Percentiles rank a stretch among this genome's conserved stretches.
Evolutionary conservation across 2,797 vertebrate genomes (phyloP).

Genomic region (Platyrinchus mystaceus): DNA sequence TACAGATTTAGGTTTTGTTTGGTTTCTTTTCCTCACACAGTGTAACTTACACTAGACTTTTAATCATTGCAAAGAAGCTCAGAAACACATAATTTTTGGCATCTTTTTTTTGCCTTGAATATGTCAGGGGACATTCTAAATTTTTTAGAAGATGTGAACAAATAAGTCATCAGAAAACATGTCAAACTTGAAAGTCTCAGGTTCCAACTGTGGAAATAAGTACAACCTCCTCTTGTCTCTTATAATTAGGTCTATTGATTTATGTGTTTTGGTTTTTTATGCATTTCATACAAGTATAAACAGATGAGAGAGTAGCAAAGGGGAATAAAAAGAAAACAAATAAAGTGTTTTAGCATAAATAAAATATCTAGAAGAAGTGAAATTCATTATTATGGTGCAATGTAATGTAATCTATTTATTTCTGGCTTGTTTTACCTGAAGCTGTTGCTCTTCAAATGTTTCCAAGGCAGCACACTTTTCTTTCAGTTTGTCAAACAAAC

Average conservation of each 20-base stretch:
- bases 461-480: neutral
- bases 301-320: neutral
- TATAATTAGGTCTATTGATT: slow-evolving; percentile 25
- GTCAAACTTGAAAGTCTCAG: slow-evolving; percentile 22
- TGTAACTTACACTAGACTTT: neutral
- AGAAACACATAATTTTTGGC: neutral
- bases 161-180: slow-evolving; percentile 37
- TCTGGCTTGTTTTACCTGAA: neutral
- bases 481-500: neutral
- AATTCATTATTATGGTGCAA: neutral
- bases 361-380: neutral
- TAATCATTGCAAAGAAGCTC: neutral
- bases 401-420: neutral
- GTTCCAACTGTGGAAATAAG: neutral
- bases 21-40: neutral
- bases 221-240: neutral
- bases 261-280: neutral
- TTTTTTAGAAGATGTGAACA: slow-evolving; percentile 6
- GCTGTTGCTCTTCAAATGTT: neutral
- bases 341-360: neutral
- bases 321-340: neutral
- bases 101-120: neutral
- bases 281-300: neutral
- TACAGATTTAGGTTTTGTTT: neutral
- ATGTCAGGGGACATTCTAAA: neutral